Base-by-base conservation (phyloP, 2,888 invertebrate genomes). In the Chymomyza caudatula region DNA sequence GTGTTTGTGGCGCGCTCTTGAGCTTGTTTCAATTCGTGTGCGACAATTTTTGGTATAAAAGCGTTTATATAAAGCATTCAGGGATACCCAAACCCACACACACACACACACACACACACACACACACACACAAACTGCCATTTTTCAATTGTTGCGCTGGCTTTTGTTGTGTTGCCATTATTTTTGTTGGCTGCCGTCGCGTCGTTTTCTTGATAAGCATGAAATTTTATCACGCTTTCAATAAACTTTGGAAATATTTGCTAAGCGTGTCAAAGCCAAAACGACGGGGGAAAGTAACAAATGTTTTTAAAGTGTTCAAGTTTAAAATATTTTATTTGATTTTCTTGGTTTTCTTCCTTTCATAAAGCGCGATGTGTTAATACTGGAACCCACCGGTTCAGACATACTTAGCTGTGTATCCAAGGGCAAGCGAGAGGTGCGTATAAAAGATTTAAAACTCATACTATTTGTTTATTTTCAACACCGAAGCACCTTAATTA, bases 351-450 rank as follows among this genome's bases (percentile, higher is more conserved):
- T 43, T 59, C 22, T 57, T 59, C 4, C 0, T 4, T 17, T 15
- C 43, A 93, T 94, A 77, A 95, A 97, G 97, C 95, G 95, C 89
- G 97, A 97, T 90, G 94, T 96, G 59, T 92, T 97, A 77, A 95
- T 94, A 89, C 91, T 97, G 92, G 97, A 97, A 90, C 96, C 97
- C 57, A 96, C 95, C 88, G 91, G 90, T 57, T 90, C 90, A 43
- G 96, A 96, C 91, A 96, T 97, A 63, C 95, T 95, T 69, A 96
- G 95, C 91, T 97, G 97, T 90, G 96, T 97, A 73, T 97, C 97
- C 67, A 97, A 97, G 92, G 97, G 97, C 88, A 97, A 97, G 92
- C 95, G 96, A 72, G 97, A 97, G 96, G 97, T 97, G 91, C 92
- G 85, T 75, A 42, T 3, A 47, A 47, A 3, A 47, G 17, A 15